Evolutionary conservation across 2,113 vertebrate species (phyloP), one percentile per base, ranked within the genome.

Genomic region (Neogobius melanostomus): DNA sequence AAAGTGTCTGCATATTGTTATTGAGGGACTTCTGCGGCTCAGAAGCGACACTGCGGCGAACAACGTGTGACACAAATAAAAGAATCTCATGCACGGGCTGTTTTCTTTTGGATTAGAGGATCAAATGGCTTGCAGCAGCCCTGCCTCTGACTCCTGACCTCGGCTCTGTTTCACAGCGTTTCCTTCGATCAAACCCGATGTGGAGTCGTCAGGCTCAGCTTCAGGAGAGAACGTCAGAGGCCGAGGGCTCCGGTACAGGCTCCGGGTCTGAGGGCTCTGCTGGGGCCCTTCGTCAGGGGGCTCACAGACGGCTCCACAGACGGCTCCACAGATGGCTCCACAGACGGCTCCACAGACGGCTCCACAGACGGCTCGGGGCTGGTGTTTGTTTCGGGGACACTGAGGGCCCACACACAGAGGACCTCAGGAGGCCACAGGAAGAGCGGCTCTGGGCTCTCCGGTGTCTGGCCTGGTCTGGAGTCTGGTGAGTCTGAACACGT

Each of bases 111-210:
- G 21, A 21, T 21, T 21, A 21, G 21, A 21, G 21, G 1, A 50
- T 14, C 12, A 50, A 50, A 50, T 10, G 4, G 48, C 48, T 50
- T 2, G 21, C 21, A 21, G 21, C 21, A 21, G 21, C 21, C 21
- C 21, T 21, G 21, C 21, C 21, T 21, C 21, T 21, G 21, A 21
- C 21, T 7, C 16, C 14, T 16, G 8, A 17, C 11, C 8, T 47
- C 4, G 21, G 6, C 16, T 64, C 45, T 64, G 14, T 45, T 47
- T 9, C 15, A 47, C 44, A 54, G 6, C 80, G 28, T 66, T 43
- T 57, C 88, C 93, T 66, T 47, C 61, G n/a, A 76, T 80, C 14
- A 85, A 89, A 81, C 87, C 91, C 80, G 84, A 92, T 60, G 70
- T 87, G 14, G 44, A 53, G 48, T 82, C 0, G 64, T 89, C 91